Conservation (phyloP, 2,797 vertebrate genomes). For the Melanotaenia boesemani region DNA sequence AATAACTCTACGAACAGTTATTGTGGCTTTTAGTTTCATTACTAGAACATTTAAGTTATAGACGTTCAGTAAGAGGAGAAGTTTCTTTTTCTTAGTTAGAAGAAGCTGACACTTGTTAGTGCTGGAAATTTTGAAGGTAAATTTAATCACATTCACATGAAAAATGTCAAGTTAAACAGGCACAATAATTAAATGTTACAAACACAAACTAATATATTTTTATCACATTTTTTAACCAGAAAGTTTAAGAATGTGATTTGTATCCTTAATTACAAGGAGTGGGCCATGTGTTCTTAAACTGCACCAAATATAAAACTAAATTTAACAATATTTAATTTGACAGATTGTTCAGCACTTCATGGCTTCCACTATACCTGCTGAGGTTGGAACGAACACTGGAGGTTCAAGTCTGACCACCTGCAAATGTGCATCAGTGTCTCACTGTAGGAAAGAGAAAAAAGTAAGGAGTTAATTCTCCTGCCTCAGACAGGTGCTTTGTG, state of each 20-base stretch:
- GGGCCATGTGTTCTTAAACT: neutral
- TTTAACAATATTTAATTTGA: neutral
- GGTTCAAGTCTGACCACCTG: neutral
- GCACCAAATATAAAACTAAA: neutral
- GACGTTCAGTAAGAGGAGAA: too few species aligned
- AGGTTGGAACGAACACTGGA: neutral
- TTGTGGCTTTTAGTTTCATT: neutral
- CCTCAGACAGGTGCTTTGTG: neutral
- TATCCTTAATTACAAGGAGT: neutral
- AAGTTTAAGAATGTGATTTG: neutral
- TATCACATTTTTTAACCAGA: neutral
- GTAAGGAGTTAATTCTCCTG: neutral
- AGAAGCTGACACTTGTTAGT: neutral
- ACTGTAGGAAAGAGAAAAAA: neutral
- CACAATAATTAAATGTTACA: neutral
- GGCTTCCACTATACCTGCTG: neutral
- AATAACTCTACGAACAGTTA: too few species aligned
- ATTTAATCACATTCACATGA: too few species aligned
- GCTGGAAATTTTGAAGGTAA: neutral
- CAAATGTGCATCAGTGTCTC: neutral
- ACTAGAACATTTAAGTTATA: neutral
- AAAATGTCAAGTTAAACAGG: neutral
- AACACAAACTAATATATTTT: neutral
- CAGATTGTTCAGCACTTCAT: neutral
- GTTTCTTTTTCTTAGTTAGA: neutral